Conservation (phyloP, 2,888 invertebrate genomes). For the Tetragonisca angustula region DNA sequence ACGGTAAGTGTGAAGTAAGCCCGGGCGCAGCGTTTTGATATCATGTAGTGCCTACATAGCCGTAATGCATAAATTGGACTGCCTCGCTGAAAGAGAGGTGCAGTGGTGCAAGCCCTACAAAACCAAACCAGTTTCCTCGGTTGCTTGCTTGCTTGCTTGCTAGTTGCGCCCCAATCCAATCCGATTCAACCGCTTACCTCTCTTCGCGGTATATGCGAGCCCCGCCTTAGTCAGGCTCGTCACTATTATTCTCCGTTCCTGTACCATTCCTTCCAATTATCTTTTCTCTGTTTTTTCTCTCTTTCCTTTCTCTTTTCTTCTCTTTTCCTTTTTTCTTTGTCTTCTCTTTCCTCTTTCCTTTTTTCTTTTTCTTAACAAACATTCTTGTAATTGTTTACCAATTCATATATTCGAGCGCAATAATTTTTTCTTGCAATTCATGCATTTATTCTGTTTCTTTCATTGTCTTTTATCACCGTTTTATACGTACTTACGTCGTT, state of each 20-base stretch:
- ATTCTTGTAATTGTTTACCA: background rate
- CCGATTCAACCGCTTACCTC: conserved; percentile 81
- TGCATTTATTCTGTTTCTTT: background rate
- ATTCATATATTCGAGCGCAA: background rate
- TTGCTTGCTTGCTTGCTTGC: conserved; percentile 67
- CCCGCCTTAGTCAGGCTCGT: conserved; percentile 79
- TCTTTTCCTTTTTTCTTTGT: conserved; percentile 5
- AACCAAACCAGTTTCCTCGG: conserved; percentile 83
- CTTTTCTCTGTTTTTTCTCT: too few species aligned
- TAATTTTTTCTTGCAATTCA: background rate
- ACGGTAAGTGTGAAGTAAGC: conserved; percentile 75
- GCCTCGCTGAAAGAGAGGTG: conserved; percentile 82
- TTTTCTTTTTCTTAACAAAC: background rate
- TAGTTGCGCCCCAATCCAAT: conserved; percentile 81
- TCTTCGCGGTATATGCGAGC: conserved; percentile 77
- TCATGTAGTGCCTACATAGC: conserved; percentile 84
- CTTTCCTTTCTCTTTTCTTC: background rate
- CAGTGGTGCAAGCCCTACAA: conserved; percentile 83
- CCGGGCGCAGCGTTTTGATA: conserved; percentile 79
- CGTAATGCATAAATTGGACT: conserved; percentile 84
- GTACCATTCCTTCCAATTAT: background rate
- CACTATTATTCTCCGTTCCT: conserved; percentile 55
- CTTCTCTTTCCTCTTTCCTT: background rate
- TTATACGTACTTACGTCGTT: background rate
- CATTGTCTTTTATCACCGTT: background rate